These are phyloP conservation scores for Meloidogyne floridensis DNA, from an alignment of 1,140 invertebrate species.

Conservation along the genomic window DNA sequence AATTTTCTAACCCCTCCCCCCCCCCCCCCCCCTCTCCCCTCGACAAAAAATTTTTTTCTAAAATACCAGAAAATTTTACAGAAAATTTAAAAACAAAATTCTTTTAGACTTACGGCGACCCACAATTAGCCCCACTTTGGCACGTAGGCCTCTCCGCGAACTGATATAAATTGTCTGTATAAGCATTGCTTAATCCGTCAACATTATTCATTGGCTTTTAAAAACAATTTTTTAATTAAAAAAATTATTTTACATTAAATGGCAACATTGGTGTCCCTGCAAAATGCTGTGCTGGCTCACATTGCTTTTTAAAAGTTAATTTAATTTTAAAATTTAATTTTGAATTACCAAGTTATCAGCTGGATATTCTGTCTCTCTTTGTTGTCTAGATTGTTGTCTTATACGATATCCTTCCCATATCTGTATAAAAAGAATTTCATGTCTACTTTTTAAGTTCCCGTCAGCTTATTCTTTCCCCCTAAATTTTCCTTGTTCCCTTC, in stretches of 20 bases:
- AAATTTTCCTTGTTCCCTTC: too few relatives aligned
- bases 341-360: constrained; percentile 34
- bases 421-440: neutral
- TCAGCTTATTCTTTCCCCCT: too few relatives aligned
- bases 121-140: constrained; percentile 48
- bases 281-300: constrained; percentile 57
- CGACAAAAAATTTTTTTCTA: neutral
- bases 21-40: too few relatives aligned
- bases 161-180: constrained; percentile 59
- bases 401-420: constrained; percentile 45
- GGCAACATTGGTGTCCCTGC: constrained; percentile 49
- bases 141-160: constrained; percentile 59
- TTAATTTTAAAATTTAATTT: neutral
- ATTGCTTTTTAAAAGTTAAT: constrained; percentile 33
- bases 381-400: constrained; percentile 31
- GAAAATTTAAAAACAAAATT: neutral
- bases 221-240: constrained; percentile 1
- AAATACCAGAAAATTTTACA: too few relatives aligned
- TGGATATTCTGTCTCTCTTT: constrained; percentile 52
- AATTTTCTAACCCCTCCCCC: too few relatives aligned
- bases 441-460: too few relatives aligned
- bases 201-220: constrained; percentile 54
- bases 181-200: constrained; percentile 60
- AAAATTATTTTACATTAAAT: constrained; percentile 49
- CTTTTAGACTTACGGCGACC: constrained; percentile 32